Evolutionary conservation across 2,797 vertebrate genomes (phyloP).

Genomic region (Intellagama lesueurii): DNA sequence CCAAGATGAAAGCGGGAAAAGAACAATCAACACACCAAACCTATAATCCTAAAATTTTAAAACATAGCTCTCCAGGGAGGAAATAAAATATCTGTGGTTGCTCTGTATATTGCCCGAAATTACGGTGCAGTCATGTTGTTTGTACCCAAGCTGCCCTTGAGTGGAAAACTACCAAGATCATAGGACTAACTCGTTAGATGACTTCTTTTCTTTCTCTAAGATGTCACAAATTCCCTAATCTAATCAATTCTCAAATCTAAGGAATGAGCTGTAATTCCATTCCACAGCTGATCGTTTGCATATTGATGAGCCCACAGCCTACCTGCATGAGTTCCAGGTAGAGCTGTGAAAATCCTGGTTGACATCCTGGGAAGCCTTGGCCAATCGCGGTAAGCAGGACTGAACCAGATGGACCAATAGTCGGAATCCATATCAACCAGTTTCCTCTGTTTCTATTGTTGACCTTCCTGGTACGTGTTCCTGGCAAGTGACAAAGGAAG

Average conservation of each 20-base stretch:
- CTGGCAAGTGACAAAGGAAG: no score
- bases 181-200: neutral
- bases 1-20: conserved; percentile 49
- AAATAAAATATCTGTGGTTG: neutral
- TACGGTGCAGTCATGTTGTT: neutral
- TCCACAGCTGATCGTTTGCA: neutral
- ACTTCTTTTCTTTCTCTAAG: neutral
- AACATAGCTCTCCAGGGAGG: neutral
- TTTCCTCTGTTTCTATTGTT: no score
- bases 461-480: no score
- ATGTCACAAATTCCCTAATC: neutral
- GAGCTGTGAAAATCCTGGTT: neutral
- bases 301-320: neutral
- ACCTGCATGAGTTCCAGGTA: neutral
- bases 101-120: neutral
- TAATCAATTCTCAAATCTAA: neutral
- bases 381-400: neutral
- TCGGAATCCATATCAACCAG: no score
- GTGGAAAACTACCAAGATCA: neutral
- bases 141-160: conserved; percentile 1
- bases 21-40: rapidly evolving
- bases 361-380: neutral
- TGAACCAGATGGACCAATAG: no score
- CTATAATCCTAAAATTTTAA: neutral
- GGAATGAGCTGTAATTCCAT: neutral